Conservation (phyloP, 2,888 invertebrate species). For the Deroplatys truncata region DNA sequence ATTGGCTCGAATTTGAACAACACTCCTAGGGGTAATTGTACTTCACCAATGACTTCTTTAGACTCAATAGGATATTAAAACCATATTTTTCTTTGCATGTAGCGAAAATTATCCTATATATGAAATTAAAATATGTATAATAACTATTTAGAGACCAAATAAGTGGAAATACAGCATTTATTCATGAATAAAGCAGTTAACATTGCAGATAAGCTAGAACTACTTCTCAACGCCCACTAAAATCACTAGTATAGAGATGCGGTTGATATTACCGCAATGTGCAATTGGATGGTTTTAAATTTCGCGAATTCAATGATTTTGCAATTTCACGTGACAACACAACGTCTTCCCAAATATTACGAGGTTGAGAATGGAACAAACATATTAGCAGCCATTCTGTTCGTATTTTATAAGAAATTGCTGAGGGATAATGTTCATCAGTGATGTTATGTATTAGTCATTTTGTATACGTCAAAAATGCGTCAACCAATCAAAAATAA, state of each 20-base stretch:
- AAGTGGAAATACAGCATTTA: too few species aligned
- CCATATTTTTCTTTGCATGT: not conserved
- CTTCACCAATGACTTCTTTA: conserved; percentile 17
- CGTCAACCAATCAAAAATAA: conserved; percentile 42
- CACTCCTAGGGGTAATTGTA: not conserved
- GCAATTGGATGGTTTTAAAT: conserved; percentile 4
- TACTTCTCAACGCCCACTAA: conserved; percentile 13
- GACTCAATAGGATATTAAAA: not conserved
- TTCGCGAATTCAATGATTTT: not conserved
- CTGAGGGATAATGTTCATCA: not conserved
- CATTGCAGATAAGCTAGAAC: not conserved
- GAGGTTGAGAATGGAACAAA: not conserved
- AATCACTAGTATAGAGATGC: not conserved
- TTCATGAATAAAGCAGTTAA: too few species aligned
- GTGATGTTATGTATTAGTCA: not conserved
- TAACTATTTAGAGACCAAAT: not conserved
- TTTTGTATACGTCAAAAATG: not conserved
- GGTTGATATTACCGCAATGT: not conserved
- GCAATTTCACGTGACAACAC: not conserved
- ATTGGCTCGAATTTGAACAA: conserved; percentile 1
- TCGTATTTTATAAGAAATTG: not conserved
- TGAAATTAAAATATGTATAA: not conserved
- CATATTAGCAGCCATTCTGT: not conserved
- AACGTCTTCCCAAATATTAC: not conserved
- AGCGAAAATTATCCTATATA: not conserved